These are phyloP conservation scores for Darevskia mixta DNA, from an alignment of 2,797 vertebrate species.

Conservation along the genomic window DNA sequence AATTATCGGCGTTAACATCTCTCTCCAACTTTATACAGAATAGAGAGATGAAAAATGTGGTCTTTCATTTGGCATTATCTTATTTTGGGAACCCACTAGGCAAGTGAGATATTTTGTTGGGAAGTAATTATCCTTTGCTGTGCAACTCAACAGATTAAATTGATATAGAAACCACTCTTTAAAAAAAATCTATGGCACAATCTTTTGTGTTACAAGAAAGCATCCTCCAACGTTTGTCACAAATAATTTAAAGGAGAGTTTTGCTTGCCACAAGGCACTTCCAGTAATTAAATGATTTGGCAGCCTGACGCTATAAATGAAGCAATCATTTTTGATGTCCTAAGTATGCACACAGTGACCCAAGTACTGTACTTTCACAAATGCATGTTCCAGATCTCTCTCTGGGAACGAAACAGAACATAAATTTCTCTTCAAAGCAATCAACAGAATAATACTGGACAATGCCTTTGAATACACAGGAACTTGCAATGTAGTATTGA, in stretches of 20 bases:
- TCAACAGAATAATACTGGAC: neutral
- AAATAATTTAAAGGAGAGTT: conserved; percentile 6
- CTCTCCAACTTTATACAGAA: conserved; percentile 62
- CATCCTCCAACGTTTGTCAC: neutral
- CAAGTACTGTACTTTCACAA: conserved; percentile 4
- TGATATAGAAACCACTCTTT: conserved; percentile 51
- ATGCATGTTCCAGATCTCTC: neutral
- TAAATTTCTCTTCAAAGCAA: neutral
- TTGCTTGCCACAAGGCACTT: neutral
- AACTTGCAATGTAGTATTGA: neutral
- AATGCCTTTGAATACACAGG: neutral
- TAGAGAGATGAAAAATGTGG: conserved; percentile 38
- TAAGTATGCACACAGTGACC: neutral
- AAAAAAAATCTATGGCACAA: conserved; percentile 48
- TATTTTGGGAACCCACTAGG: conserved; percentile 63
- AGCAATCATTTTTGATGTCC: neutral
- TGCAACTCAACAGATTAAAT: conserved; percentile 69
- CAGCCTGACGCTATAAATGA: neutral
- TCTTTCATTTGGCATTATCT: conserved; percentile 70
- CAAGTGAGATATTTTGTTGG: conserved; percentile 57
- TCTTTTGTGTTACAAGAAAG: conserved; percentile 19
- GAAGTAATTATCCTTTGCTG: conserved; percentile 66
- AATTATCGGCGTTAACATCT: conserved; percentile 69
- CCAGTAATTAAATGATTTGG: conserved; percentile 15
- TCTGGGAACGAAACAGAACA: neutral